Base-by-base conservation (phyloP, 2,113 vertebrate genomes). In the Tor tambroides region DNA sequence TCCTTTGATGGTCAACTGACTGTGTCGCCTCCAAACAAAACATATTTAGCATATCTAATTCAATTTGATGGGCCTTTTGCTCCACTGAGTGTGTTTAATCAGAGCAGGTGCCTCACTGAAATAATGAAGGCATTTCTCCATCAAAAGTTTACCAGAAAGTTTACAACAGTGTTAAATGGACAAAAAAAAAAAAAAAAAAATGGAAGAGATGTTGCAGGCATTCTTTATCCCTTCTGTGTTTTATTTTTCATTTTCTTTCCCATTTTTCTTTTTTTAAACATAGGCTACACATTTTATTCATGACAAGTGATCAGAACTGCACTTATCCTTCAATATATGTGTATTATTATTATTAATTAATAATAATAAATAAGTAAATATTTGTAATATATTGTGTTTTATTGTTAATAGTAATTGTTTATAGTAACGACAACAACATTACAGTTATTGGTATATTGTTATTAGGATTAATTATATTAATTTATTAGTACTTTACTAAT, bases 41-140 rank as follows among this genome's bases (percentile, higher is more conserved):
- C 81, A 15, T 23, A 86, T 89, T 86, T 32, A 49, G 35, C 56
- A 72, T 84, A 72, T 56, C 65, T 65, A 80, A 51, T 71, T 87
- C 69, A 81, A 11, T 81, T 85, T 61, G 30, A 79, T 72, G 77
- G 28, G 26, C 17, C 65, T 49, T 83, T 83, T 83, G 65, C 63
- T 51, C 81, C 17, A 35, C 81, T 32, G 41, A 54, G 26, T 71
- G 59, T 65, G 38, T 51, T 83, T 35, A 71, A 71, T 72, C 35
- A 41, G 82, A 84, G 82, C 82, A 84, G 82, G 82, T 84, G 82
- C 65, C 65, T 15, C 63, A 67, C 26, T 51, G 26, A 72, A 59
- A 56, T 84, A 84, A 74, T 56, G 26, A 35, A 56, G 46, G 49
- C 67, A 56, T 59, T 84, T 74, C 23, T 83, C 17, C 26, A 83